Evolutionary conservation across 1,140 invertebrate genomes (phyloP).

Genomic region (Rhopalosiphum maidis): DNA sequence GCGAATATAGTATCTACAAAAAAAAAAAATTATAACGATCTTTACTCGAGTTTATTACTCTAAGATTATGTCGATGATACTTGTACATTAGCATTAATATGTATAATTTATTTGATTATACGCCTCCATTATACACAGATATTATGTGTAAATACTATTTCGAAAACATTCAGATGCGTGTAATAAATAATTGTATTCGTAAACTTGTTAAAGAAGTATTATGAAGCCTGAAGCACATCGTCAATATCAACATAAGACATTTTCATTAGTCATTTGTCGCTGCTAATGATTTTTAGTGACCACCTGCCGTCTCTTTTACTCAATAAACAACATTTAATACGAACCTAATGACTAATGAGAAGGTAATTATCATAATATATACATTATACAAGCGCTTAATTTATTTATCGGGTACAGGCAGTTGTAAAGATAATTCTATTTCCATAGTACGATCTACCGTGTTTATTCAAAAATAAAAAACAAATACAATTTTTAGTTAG

Average conservation of each 20-base stretch:
- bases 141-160: background rate
- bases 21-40: background rate
- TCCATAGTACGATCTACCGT: background rate
- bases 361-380: background rate
- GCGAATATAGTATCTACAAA: background rate
- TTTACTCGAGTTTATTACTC: background rate
- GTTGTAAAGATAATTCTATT: background rate
- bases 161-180: background rate
- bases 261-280: conserved; percentile 12
- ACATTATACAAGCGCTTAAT: background rate
- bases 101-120: background rate
- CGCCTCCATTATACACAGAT: background rate
- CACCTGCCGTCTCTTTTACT: conserved; percentile 8
- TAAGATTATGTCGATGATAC: background rate
- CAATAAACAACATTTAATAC: conserved; percentile 10
- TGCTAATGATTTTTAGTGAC: background rate
- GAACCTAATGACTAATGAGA: background rate
- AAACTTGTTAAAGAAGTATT: background rate
- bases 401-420: background rate
- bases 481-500: background rate
- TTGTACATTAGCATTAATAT: background rate
- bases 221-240: background rate
- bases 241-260: background rate
- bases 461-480: background rate
- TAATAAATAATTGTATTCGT: background rate